Evolutionary conservation across 2,113 vertebrate species (phyloP), one percentile per base, ranked within the genome.

Genomic region (Boleophthalmus pectinirostris): DNA sequence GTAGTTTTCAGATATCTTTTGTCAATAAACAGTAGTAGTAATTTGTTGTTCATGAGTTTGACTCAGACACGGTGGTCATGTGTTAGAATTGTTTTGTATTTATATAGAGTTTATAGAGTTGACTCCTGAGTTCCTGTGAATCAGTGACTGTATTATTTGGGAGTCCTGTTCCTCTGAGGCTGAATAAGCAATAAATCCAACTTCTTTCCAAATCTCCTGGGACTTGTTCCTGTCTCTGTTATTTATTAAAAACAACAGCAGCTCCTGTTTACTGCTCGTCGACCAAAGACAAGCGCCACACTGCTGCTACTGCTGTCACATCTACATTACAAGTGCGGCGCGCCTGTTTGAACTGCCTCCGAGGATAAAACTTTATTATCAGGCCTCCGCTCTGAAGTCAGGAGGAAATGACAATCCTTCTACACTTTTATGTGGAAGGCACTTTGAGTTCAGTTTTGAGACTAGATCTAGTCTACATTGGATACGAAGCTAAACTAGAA

Each of bases 271-370:
- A 46, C 63, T 60, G 54, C 0, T 69, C 20, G 9, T 51, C 43
- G 21, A 14, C 46, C 23, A 23, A 20, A 74, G 69, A 66, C 70
- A 53, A 20, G 11, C 58, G 56, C 47, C 7, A 60, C 29, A 54
- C 60, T 57, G 58, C 29, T 13, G 60, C 72, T 35, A 35, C 57
- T 2, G 60, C 67, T 72, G 51, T 72, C 74, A 72, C 61, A 38
- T 45, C 66, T 23, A 51, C 73, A 57, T 74, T 61, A 82, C 68
- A 72, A 68, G 74, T 15, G 72, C 7, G 56, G 70, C 12, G 45
- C 46, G 80, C 60, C 61, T 72, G 71, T 82, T 80, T 78, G 77
- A 82, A 72, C 60, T 72, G 73, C 80, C 35, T 54, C 61, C 65
- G 80, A 81, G 75, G 46, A 71, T 69, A 71, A 1, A 81, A 79